A percentile compares a stretch with the other conserved stretches of the same genome.
These are phyloP conservation scores for Progne subis DNA, from an alignment of 2,113 vertebrate genomes.

Conservation along the genomic window DNA sequence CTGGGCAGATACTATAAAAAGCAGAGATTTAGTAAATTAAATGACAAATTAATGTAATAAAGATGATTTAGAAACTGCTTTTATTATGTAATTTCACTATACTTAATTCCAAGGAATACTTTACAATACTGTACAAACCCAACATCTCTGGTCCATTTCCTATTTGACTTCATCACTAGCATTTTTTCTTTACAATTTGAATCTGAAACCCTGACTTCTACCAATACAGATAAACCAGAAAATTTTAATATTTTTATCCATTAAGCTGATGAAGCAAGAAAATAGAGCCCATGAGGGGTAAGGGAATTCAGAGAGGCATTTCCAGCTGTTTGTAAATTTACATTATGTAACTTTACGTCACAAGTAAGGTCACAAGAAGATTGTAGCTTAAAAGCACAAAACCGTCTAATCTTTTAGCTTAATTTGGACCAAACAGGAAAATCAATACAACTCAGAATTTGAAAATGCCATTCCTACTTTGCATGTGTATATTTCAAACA, in stretches of 20 bases:
- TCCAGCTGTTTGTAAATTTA: neutral
- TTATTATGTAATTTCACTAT: neutral
- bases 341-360: neutral
- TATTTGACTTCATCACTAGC: neutral
- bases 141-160: neutral
- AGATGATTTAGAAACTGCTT: neutral
- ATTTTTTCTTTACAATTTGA: neutral
- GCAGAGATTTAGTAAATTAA: neutral
- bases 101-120: neutral
- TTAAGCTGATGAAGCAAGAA: neutral
- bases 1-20: neutral
- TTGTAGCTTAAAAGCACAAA: neutral
- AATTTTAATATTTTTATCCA: neutral
- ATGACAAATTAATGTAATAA: neutral
- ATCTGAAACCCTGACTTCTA: neutral
- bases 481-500: neutral
- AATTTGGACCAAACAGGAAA: neutral
- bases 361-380: constrained; percentile 8
- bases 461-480: neutral
- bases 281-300: neutral
- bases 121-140: neutral
- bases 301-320: neutral
- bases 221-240: neutral
- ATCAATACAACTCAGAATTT: neutral
- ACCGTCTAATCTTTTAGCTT: constrained; percentile 34